Base-by-base conservation (phyloP, 2,113 vertebrate genomes). In the Paradoxurus hermaphroditus region DNA sequence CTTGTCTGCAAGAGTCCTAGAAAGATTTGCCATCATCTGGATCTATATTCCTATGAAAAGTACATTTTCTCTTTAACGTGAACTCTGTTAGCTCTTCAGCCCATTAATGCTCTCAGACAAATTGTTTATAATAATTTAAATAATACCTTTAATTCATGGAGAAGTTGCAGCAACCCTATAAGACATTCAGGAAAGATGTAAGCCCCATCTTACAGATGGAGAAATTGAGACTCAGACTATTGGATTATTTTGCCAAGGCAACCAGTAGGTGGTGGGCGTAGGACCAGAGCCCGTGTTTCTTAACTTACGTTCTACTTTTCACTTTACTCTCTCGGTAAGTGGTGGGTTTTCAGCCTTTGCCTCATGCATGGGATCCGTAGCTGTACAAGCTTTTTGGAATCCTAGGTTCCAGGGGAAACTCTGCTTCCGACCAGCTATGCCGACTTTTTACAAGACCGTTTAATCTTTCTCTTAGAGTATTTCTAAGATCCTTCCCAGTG, bases 381-480 rank as follows among this genome's bases (percentile, higher is more conserved):
- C 91, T 56, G 7, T 83, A 0, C 75, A 53, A 34, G n/a, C 34
- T 51, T 25, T 90, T 73, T 75, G 82, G 49, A 86, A 7, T 89
- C 36, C 14, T 79, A 53, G 70, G 39, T 39, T 88, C 75, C 84
- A 90, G 56, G 29, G 36, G 36, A 56, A 95, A 84, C 19, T 85
- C 34, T 85, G 29, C 75, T n/a, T 5, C 15, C 81, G 53, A 67
- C 15, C 31, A 75, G 41, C 68, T 92, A 7, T 86, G 56, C 39
- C 92, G 70, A 87, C 56, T 67, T 67, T 62, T 29, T 86, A 65
- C 39, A 70, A 86, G 59, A 84, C 49, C 62, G 27, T 63, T 85
- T 85, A 92, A 68, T 77, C 29, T 88, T 93, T 96, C 94, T 85
- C 36, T 59, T n/a, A 84, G 62, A n/a, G 84, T 79, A 95, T 87